These are phyloP conservation scores for Cinclus cinclus DNA, from an alignment of 2,113 vertebrate species.

Conservation along the genomic window DNA sequence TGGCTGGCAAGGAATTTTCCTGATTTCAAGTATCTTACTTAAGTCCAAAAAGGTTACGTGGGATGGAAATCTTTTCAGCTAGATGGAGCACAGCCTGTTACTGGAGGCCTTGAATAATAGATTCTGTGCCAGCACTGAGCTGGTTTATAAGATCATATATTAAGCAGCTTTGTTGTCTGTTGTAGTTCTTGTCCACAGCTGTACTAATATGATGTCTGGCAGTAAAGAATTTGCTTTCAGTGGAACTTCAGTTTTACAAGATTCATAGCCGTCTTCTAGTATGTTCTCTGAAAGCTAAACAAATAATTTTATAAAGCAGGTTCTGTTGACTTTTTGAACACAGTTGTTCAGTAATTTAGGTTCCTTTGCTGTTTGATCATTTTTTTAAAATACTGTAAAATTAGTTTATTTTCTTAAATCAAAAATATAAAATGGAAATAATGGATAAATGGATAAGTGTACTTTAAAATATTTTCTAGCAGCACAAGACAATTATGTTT, in stretches of 20 bases:
- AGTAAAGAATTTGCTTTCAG: not conserved
- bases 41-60: not conserved
- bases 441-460: not conserved
- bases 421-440: not conserved
- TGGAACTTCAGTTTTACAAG: not conserved
- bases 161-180: not conserved
- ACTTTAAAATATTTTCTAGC: not conserved
- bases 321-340: not conserved
- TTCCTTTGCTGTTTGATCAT: not conserved
- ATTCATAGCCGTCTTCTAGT: not conserved
- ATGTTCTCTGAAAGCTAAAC: not conserved
- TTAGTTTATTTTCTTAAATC: not conserved
- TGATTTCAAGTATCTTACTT: not conserved
- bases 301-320: not conserved
- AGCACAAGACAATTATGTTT: not conserved
- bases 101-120: not conserved
- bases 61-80: not conserved
- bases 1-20: not conserved
- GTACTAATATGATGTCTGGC: fast-evolving
- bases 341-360: not conserved
- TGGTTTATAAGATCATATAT: not conserved
- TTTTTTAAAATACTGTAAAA: not conserved
- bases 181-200: not conserved
- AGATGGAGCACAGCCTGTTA: not conserved
- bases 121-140: not conserved